Conservation (phyloP, 2,797 vertebrate species). For the Sebastiscus albofasciatus region DNA sequence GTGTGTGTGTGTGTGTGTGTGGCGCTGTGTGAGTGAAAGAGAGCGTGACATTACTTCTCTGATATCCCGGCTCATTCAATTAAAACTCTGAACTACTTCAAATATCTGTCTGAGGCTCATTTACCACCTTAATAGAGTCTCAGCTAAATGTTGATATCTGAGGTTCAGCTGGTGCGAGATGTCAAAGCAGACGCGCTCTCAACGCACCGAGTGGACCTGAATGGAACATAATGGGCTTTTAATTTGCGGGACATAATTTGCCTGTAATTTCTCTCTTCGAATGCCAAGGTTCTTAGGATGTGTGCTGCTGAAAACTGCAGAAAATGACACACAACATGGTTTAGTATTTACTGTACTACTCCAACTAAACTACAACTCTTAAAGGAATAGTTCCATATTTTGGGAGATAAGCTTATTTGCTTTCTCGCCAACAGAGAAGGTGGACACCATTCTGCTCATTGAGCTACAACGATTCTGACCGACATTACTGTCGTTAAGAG, state of each 20-base stretch:
- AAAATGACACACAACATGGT: neutral
- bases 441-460: neutral
- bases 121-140: slow-evolving; percentile 28
- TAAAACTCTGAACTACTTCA: slow-evolving; percentile 33
- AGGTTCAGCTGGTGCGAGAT: slow-evolving; percentile 20
- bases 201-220: neutral
- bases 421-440: neutral
- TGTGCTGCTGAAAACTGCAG: neutral
- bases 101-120: slow-evolving; percentile 45
- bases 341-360: neutral
- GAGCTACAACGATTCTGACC: neutral
- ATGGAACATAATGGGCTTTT: slow-evolving; percentile 23
- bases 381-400: neutral
- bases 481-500: no score
- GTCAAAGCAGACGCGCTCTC: slow-evolving; percentile 16
- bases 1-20: neutral
- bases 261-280: neutral
- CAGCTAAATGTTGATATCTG: slow-evolving; percentile 19
- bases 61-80: slow-evolving; percentile 36
- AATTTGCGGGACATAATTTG: slow-evolving; percentile 12
- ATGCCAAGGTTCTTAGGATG: neutral
- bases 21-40: neutral
- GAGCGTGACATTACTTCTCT: slow-evolving; percentile 6
- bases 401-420: neutral
- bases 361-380: neutral